Conservation (phyloP, 2,888 invertebrate species). For the Hypena proboscidalis region DNA sequence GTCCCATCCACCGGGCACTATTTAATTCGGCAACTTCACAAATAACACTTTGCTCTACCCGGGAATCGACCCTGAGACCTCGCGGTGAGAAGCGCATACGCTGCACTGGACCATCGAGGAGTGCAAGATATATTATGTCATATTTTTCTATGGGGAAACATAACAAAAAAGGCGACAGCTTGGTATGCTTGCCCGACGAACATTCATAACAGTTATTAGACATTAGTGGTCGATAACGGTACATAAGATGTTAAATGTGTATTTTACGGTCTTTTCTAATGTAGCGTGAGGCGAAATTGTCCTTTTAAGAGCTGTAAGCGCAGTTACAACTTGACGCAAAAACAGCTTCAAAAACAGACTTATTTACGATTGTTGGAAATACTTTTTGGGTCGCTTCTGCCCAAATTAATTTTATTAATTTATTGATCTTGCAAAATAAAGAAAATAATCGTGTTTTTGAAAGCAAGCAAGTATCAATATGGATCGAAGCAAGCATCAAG, state of each 20-base stretch:
- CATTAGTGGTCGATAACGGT: constrained; percentile 21
- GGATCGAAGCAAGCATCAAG: too few species aligned
- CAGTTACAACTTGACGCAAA: constrained; percentile 38
- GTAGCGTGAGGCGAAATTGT: constrained; percentile 58
- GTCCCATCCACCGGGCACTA: too few species aligned
- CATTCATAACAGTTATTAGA: constrained; percentile 30
- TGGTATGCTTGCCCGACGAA: too few species aligned
- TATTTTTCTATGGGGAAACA: too few species aligned
- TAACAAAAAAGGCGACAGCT: too few species aligned
- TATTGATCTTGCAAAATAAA: constrained; percentile 28
- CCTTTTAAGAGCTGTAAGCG: constrained; percentile 53
- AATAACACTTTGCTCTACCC: too few species aligned
- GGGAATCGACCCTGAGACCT: too few species aligned
- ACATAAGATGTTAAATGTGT: constrained; percentile 31
- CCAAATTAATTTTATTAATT: constrained; percentile 27
- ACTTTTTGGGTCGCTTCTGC: constrained; percentile 23
- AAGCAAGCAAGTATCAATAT: too few species aligned
- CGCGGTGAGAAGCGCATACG: too few species aligned
- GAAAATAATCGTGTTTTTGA: constrained; percentile 30
- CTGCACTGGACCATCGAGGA: too few species aligned
- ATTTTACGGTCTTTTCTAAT: constrained; percentile 47
- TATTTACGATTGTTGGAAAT: constrained; percentile 53
- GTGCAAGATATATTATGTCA: too few species aligned
- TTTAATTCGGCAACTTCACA: too few species aligned
- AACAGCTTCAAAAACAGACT: constrained; percentile 46